A percentile compares a stretch with the other conserved stretches of the same genome.
Evolutionary conservation across 2,797 vertebrate species (phyloP).

Genomic region (Liasis olivaceus): DNA sequence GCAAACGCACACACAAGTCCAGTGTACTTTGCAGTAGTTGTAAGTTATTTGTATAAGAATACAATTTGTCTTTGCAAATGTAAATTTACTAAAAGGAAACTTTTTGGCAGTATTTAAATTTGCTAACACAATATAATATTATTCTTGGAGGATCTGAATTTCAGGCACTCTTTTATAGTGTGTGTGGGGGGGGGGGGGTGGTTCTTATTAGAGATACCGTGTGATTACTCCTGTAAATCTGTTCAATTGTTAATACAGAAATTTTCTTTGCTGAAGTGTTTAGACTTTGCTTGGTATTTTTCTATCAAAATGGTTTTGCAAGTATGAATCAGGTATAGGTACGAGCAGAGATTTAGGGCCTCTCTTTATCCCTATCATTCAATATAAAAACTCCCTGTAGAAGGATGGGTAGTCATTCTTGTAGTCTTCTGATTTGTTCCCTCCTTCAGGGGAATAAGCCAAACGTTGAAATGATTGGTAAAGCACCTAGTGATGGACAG

Average conservation of each 20-base stretch:
- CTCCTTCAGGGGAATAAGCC: neutral
- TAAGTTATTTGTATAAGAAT: constrained; percentile 65
- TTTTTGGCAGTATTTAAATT: constrained; percentile 44
- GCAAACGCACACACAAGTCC: constrained; percentile 41
- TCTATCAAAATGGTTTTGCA: constrained; percentile 11
- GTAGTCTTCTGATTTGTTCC: neutral
- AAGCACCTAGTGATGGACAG: neutral
- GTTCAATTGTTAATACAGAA: constrained; percentile 76
- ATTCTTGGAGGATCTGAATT: constrained; percentile 66
- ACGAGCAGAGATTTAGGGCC: neutral
- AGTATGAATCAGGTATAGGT: neutral
- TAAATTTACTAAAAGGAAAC: constrained; percentile 48
- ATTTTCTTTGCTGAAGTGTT: constrained; percentile 63
- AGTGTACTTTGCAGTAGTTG: constrained; percentile 50
- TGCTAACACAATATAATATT: constrained; percentile 33
- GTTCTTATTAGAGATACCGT: constrained; percentile 63
- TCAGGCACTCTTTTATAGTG: constrained; percentile 65
- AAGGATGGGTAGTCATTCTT: neutral
- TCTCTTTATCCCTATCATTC: neutral
- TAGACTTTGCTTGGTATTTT: constrained; percentile 53
- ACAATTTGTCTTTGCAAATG: constrained; percentile 34
- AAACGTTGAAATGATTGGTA: neutral
- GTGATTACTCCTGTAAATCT: constrained; percentile 68
- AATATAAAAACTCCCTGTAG: neutral
- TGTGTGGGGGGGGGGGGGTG: constrained; percentile 35